phyloP scores from a whole-genome alignment of 2,888 invertebrate genomes.

The Argynnis bischoffii region DNA sequence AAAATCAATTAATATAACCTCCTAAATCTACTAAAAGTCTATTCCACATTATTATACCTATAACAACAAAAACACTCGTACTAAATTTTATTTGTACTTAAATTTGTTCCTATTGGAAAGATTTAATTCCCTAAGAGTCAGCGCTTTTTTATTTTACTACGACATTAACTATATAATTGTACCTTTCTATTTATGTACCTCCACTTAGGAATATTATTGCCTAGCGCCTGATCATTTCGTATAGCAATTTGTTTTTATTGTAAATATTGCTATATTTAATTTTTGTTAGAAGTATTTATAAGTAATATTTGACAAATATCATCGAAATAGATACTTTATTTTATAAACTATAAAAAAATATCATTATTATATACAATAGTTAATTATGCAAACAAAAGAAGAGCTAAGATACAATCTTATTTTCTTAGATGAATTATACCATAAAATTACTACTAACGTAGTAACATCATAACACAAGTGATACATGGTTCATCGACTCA shows the following conservation, averaged over 20 bases:
- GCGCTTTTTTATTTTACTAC: constrained; percentile 72
- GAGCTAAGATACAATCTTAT: background rate
- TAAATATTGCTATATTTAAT: constrained; percentile 40
- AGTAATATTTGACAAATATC: too few species aligned
- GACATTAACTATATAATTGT: constrained; percentile 65
- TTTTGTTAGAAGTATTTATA: constrained; percentile 36
- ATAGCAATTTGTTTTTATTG: constrained; percentile 53
- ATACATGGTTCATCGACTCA: constrained; percentile 48
- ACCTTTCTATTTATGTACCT: constrained; percentile 35
- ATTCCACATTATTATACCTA: constrained; percentile 43
- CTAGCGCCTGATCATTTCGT: constrained; percentile 57
- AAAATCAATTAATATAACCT: too few species aligned
- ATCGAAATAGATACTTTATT: too few species aligned
- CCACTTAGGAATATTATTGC: constrained; percentile 44
- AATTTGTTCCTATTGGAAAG: constrained; percentile 62
- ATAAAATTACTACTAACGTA: background rate
- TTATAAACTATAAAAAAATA: too few species aligned
- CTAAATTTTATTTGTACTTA: constrained; percentile 66
- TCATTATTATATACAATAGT: too few species aligned
- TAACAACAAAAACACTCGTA: constrained; percentile 56
- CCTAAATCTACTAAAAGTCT: constrained; percentile 31
- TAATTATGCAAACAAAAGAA: too few species aligned
- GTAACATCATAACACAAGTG: constrained; percentile 24
- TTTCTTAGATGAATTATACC: background rate
- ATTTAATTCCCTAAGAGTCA: constrained; percentile 70